Conservation (phyloP, 2,888 invertebrate species). For the Arenicola marina region DNA sequence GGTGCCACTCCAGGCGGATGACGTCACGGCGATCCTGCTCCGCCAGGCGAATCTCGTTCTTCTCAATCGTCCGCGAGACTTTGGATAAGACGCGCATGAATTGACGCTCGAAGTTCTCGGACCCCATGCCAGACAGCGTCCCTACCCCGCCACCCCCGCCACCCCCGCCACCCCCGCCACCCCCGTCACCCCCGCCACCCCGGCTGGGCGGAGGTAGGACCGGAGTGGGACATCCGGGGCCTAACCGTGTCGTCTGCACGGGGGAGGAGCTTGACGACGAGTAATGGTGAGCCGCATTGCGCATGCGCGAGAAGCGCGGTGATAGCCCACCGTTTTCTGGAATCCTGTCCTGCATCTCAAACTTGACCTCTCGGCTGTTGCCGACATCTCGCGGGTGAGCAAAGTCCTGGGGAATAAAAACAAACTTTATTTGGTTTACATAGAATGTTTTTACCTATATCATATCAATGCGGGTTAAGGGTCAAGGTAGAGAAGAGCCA, state of each 20-base stretch:
- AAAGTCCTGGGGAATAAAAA: conserved; percentile 35
- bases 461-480: too few species aligned
- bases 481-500: too few species aligned
- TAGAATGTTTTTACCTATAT: too few species aligned
- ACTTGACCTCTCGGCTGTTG: conserved; percentile 6
- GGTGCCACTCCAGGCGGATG: conserved; percentile 79
- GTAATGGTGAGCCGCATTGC: conserved; percentile 28
- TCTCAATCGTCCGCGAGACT: conserved; percentile 77
- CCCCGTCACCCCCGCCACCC: too few species aligned
- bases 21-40: conserved; percentile 80
- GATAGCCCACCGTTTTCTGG: conserved; percentile 48
- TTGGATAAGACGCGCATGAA: conserved; percentile 72
- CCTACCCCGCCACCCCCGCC: conserved; percentile 10
- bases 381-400: conserved; percentile 31
- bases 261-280: background rate
- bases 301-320: conserved; percentile 38
- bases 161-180: too few species aligned
- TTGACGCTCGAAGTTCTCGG: conserved; percentile 67
- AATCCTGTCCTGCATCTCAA: conserved; percentile 27
- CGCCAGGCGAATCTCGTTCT: conserved; percentile 75
- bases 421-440: too few species aligned
- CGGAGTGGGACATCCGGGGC: too few species aligned
- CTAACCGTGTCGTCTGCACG: too few species aligned
- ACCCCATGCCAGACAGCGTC: background rate
- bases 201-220: background rate